phyloP scores from a whole-genome alignment of 2,113 vertebrate genomes.

The Globicephala melas region DNA sequence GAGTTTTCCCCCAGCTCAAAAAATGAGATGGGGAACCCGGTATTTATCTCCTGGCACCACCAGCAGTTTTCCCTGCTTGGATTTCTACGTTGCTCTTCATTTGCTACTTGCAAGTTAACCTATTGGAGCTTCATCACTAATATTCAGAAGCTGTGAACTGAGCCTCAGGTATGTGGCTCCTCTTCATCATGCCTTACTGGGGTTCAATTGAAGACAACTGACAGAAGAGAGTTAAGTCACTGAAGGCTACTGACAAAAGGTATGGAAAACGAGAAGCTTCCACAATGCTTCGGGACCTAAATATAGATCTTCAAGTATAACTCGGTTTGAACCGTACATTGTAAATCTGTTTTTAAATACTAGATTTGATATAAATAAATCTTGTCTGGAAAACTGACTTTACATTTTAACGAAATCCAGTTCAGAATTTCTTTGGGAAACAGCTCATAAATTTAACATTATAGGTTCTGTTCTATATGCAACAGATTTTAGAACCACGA shows the following conservation, averaged over 20 bases:
- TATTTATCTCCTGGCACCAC: slow-evolving; percentile 12
- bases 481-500: not conserved
- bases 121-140: not conserved
- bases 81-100: slow-evolving; percentile 16
- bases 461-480: not conserved
- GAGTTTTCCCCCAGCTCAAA: slow-evolving; percentile 29
- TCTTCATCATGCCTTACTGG: not conserved
- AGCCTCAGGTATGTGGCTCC: not conserved
- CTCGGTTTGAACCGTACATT: slow-evolving; percentile 48
- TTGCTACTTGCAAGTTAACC: not conserved
- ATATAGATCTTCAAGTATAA: not conserved
- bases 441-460: not conserved
- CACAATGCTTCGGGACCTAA: not conserved
- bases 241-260: slow-evolving; percentile 35
- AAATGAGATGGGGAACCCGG: slow-evolving; percentile 59
- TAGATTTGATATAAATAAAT: slow-evolving; percentile 59
- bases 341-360: slow-evolving; percentile 64
- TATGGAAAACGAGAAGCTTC: slow-evolving; percentile 49
- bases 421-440: not conserved
- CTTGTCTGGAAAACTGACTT: not conserved
- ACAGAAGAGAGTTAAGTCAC: not conserved
- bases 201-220: not conserved
- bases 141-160: not conserved
- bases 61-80: not conserved
- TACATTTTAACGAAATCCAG: slow-evolving; percentile 27